Evolutionary conservation across 2,113 vertebrate species (phyloP).

Genomic region (Silurus asotus): DNA sequence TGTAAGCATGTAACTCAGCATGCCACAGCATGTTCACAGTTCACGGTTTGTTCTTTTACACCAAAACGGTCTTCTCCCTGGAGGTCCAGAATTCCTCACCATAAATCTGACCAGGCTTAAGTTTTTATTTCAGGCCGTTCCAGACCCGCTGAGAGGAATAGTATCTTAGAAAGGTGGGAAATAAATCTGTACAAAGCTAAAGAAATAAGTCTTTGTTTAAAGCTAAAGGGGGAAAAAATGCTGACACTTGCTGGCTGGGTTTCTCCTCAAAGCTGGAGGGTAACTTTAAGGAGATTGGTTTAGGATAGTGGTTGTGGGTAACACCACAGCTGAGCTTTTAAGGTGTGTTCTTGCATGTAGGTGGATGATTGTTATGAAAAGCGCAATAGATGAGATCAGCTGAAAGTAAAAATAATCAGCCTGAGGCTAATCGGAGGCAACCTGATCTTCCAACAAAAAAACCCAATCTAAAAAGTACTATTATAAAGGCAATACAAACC

Average conservation of each 20-base stretch:
- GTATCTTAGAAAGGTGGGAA: slow-evolving; percentile 10
- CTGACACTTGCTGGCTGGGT: slow-evolving; percentile 37
- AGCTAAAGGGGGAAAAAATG: slow-evolving; percentile 25
- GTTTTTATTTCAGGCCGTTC: slow-evolving; percentile 52
- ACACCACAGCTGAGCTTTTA: neutral
- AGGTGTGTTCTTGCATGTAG: slow-evolving; percentile 1
- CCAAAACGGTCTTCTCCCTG: slow-evolving; percentile 26
- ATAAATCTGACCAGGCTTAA: slow-evolving; percentile 59
- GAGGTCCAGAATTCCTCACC: slow-evolving; percentile 30
- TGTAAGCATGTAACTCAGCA: neutral
- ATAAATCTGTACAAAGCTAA: slow-evolving; percentile 31
- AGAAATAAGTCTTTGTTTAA: slow-evolving; percentile 63
- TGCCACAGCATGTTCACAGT: slow-evolving; percentile 9
- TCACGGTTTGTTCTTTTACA: slow-evolving; percentile 19
- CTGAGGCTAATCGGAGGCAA: too few relatives aligned
- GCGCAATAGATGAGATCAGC: neutral
- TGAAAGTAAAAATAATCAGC: neutral
- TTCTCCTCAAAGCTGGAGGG: slow-evolving; percentile 15
- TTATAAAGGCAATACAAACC: neutral
- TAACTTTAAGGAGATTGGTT: slow-evolving; percentile 43
- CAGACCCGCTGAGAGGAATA: slow-evolving; percentile 44
- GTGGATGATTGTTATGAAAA: neutral
- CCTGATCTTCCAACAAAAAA: neutral
- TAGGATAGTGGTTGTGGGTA: slow-evolving; percentile 32
- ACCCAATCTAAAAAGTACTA: neutral